Evolutionary conservation across 2,113 vertebrate genomes (phyloP), one percentile per base, ranked within the genome.

Genomic region (Mesocricetus auratus): DNA sequence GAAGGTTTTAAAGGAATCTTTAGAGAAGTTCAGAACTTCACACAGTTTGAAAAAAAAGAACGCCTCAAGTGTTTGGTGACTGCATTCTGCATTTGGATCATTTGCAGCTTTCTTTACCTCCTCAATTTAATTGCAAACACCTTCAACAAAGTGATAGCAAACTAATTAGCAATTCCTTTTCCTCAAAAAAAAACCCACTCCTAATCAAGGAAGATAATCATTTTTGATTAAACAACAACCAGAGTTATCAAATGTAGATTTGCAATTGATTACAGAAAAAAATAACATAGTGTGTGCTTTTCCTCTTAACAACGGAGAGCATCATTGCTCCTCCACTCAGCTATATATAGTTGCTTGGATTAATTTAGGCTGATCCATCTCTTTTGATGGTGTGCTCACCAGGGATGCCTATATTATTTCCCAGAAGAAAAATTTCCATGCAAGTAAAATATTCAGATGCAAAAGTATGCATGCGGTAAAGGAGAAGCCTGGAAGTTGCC

Each of bases 211-310:
- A 95, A 96, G 97, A 97, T 97, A 95, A 98, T 97, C 94, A 97
- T 96, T 97, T 97, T 96, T 97, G 96, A 96, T 98, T 97, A 97
- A 98, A 97, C 90, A 97, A 97, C 96, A 97, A 69, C 89, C 53
- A 96, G 97, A 93, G 90, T 94, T 97, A 97, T 97, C 96, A 97
- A 97, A 96, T 97, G 97, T 96, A 98, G 97, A 98, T 98, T 98
- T 96, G 94, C 91, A 96, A 96, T 97, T 98, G 98, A 98, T 98
- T 97, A 97, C 94, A 96, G 94, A 89, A 97, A 97, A 96, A 97
- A 97, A 95, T 6, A 36, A 81, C 81, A 82, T 47, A 85, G 78
- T 62, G 73, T 96, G 90, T 95, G 86, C 69, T 94, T 96, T 97
- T 78, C 94, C 91, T 97, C 78, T 96, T 97, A 98, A 96, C 95